Percentiles rank a stretch among this genome's conserved stretches.
Evolutionary conservation across 2,113 vertebrate genomes (phyloP).

Genomic region (Neopipo cinnamomea): DNA sequence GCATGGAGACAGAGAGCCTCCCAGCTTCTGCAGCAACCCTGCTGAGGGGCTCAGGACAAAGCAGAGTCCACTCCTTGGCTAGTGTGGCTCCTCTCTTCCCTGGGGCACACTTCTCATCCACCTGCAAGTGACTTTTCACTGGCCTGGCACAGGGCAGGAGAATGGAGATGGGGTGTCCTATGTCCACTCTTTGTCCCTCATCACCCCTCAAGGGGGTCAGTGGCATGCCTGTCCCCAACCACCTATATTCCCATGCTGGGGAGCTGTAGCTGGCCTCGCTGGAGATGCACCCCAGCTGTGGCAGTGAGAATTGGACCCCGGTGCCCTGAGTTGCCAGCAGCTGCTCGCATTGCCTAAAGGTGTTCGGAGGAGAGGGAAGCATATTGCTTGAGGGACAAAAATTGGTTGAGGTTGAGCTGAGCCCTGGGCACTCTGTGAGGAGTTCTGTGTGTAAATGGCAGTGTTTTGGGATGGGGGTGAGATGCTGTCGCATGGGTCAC

Average conservation of each 20-base stretch:
- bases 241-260: accelerated
- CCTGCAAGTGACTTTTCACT: not conserved
- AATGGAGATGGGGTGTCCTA: not conserved
- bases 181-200: not conserved
- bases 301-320: not conserved
- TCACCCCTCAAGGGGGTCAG: not conserved
- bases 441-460: accelerated
- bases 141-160: not conserved
- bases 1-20: not conserved
- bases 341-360: not conserved
- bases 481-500: not conserved
- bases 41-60: not conserved
- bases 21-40: not conserved
- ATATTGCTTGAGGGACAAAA: not conserved
- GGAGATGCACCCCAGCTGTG: not conserved
- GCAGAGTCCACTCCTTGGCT: not conserved
- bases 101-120: not conserved
- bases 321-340: not conserved
- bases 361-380: not conserved
- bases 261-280: not conserved
- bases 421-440: accelerated
- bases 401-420: not conserved
- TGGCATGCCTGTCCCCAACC: not conserved
- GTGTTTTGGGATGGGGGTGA: not conserved
- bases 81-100: not conserved